Evolutionary conservation across 2,888 invertebrate genomes (phyloP), one percentile per base, ranked within the genome.

Genomic region (Coleophora deauratella): DNA sequence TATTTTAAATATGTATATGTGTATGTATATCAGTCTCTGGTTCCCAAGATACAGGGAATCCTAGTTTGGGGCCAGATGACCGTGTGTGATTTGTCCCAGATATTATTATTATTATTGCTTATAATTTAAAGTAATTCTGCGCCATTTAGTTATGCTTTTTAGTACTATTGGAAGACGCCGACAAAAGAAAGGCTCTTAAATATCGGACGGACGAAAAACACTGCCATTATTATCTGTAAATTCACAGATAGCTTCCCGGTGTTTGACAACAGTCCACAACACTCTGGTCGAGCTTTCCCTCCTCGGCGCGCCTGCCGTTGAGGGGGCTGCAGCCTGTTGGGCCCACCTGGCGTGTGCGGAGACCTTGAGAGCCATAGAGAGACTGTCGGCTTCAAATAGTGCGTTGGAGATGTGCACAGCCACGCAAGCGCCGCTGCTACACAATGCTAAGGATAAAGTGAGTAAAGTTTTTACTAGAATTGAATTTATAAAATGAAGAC

Each of bases 251-350:
- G 96, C 97, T 0, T 92, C 94, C 59, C 89, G 98, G 38, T 93
- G 97, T 50, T 87, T 98, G 44, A 92, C 93, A 35, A 98, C 97
- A 64, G 90, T 98, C 35, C 96, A 97, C 75, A 95, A 95, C 50
- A 95, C 95, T 34, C 82, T 96, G 33, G 91, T 94, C 40, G 98
- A 98, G 76, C 75, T 98, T 38, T 88, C 90, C 21, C 88, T 96
- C 32, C 84, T 98, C 13, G 94, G 95, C 64, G 90, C 96, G 15
- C 88, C 88, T 37, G 88, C 91, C 41, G 93, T 94, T 27, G 90
- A 91, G 13, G 98, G 98, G 31, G 94, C 97, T 0, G 86, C 95
- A 1, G 91, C 94, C 28, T 97, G 96, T 67, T 98, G 98, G 98
- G 91, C 96, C 43, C 96, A 97, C 63, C 88, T 98, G 0, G 96